A percentile compares a stretch with the other conserved stretches of the same genome.
phyloP scores from a whole-genome alignment of 2,888 invertebrate genomes.

The Odontothrips loti region DNA sequence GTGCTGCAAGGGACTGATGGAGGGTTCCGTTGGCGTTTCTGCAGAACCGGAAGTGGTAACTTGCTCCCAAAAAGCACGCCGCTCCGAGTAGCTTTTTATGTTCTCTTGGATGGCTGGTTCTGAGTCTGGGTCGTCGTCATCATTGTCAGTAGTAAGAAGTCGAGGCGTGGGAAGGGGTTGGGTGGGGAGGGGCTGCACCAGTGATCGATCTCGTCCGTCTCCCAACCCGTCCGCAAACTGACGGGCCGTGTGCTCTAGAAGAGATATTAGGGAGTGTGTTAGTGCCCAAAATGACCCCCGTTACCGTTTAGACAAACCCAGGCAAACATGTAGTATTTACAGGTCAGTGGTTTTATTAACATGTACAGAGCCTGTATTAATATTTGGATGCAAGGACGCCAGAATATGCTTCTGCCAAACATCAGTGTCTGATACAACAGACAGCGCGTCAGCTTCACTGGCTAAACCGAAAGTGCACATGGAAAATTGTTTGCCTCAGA shows the following conservation, averaged over 20 bases:
- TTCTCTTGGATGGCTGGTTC: constrained; percentile 3
- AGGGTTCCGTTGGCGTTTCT: neutral
- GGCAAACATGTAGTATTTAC: neutral
- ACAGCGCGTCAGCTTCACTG: neutral
- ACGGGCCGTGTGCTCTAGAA: constrained; percentile 12
- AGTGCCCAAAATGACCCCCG: neutral
- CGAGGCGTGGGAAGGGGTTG: neutral
- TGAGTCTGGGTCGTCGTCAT: neutral
- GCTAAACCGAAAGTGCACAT: neutral
- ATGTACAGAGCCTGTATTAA: neutral
- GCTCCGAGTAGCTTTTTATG: neutral
- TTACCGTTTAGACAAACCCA: neutral
- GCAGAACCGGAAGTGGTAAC: neutral
- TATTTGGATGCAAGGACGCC: too few species aligned
- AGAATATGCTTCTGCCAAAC: too few species aligned
- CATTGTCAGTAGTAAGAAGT: neutral
- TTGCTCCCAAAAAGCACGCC: neutral
- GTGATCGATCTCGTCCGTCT: neutral
- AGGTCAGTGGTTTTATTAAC: neutral
- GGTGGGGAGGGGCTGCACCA: neutral
- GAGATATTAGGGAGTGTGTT: constrained; percentile 25
- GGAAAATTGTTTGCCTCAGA: neutral
- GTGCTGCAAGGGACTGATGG: neutral
- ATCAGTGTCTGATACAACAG: too few species aligned
- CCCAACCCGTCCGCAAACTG: constrained; percentile 15